Evolutionary conservation across 2,888 invertebrate species (phyloP), one percentile per base, ranked within the genome.

Genomic region (Xanthia togata): DNA sequence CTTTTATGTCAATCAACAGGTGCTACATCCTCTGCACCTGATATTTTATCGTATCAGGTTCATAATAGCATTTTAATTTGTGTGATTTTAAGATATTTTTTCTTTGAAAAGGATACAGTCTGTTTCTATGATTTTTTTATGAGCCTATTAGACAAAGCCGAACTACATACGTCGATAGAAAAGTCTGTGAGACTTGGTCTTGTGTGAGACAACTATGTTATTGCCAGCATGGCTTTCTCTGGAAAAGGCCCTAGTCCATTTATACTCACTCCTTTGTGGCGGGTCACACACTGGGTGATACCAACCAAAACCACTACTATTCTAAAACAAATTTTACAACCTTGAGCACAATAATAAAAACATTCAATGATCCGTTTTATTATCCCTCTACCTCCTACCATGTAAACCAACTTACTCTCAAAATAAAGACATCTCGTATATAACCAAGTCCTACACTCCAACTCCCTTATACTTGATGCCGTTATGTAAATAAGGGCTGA

Each of bases 401-500:
- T 26, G 50, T 71, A 73, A 59, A 79, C 63, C 71, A 44, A 57
- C 55, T 64, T 60, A 62, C 70, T 67, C 64, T 23, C 47, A 81
- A 84, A 84, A 81, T 83, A 72, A 77, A 84, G 81, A 72, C 78
- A 70, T 78, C 20, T 70, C 31, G 41, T 60, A 75, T n/a, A 80
- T 73, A 84, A 81, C 78, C 55, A 63, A 74, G 81, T 70, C 50
- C 38, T 69, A 71, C 76, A 65, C 69, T 69, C 55, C 55, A 60
- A 9, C 26, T 73, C 71, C 74, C 85, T 77, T 78, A 55, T 55
- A 79, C 76, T 80, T 83, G 79, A 85, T 83, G 78, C 75, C 82
- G 70, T 87, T 88, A 89, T 89, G 87, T 86, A 88, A 89, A 89
- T 89, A 88, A 85, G 84, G 86, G 81, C 80, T 85, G 87, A 84